Evolutionary conservation across 1,140 invertebrate species (phyloP), one percentile per base, ranked within the genome.

Genomic region (Dendroctonus ponderosae): DNA sequence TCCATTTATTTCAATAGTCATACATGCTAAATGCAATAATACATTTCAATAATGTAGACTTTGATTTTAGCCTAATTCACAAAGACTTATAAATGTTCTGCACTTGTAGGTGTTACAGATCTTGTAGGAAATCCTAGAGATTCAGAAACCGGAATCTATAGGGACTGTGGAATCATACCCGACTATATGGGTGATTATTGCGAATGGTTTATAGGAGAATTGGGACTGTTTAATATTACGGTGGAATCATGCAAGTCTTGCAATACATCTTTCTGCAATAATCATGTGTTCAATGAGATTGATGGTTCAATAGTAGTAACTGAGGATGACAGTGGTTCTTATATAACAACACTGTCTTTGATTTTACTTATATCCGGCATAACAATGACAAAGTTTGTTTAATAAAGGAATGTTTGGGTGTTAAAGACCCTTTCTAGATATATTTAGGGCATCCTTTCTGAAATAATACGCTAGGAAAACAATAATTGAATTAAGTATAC

Each of bases 101-200:
- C 53, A 8, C 11, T 53, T 58, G 12, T 26, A 58, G 56, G 42
- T 7, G 12, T 44, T 3, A n/a, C 7, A 8, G 56, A 64, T 12
- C 38, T n/a, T 40, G 2, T 11, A 6, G 44, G 53, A 7, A 54
- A 54, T 56, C 11, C 62, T 14, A 54, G 62, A 48, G 52, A 64
- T 12, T 6, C 7, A 11, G 62, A 64, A 46, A 64, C 62, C 38
- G 62, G 62, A 44, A 39, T 64, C n/a, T 64, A 46, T 38, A 54
- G 62, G 40, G 62, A 44, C 6, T 64, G 62, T 40, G 62, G 41
- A 37, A 56, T 64, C 6, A 40, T 64, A 14, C 14, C 51, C 6
- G 3, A 5, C n/a, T 40, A 11, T 39, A 7, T 56, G 11, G 43
- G 41, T 9, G 53, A 64, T 14, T 64, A 64, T 12, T 64, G 62